A percentile compares a stretch with the other conserved stretches of the same genome.
These are phyloP conservation scores for Glomeris maerens DNA, from an alignment of 1,140 invertebrate genomes.

Conservation along the genomic window DNA sequence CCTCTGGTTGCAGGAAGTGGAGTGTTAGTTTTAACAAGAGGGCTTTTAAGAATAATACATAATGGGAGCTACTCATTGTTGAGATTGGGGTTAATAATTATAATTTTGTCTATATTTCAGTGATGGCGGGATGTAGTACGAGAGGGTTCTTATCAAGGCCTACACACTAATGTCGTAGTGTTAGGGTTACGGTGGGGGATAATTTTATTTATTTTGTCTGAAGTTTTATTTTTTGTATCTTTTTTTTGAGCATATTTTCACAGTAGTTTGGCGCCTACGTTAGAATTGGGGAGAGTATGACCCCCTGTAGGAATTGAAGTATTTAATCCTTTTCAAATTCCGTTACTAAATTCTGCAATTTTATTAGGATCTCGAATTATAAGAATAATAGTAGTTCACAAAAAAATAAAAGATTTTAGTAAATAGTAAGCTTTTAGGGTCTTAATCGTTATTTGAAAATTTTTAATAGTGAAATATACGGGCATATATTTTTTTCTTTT, in stretches of 20 bases:
- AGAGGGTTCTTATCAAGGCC: conserved; percentile 35
- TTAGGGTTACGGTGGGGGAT: conserved; percentile 40
- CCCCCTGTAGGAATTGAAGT: conserved; percentile 38
- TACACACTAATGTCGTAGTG: conserved; percentile 27
- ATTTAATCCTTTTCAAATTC: conserved; percentile 46
- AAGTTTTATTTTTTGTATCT: conserved; percentile 44
- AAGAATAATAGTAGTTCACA: conserved; percentile 41
- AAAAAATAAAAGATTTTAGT: conserved; percentile 37
- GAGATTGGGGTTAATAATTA: conserved; percentile 31
- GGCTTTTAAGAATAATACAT: not conserved
- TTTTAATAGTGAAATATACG: no score
- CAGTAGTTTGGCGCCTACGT: conserved; percentile 39
- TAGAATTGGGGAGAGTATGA: conserved; percentile 44
- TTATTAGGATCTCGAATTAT: conserved; percentile 39
- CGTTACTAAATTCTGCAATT: conserved; percentile 46
- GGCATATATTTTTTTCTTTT: conserved; percentile 37
- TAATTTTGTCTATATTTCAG: conserved; percentile 37
- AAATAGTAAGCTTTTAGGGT: conserved; percentile 31
- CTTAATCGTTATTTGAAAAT: conserved; percentile 36
- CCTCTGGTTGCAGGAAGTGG: conserved; percentile 1
- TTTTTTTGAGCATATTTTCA: conserved; percentile 52
- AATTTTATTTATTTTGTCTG: conserved; percentile 47
- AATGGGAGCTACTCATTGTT: conserved; percentile 22
- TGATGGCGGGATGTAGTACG: conserved; percentile 42
- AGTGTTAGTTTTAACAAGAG: not conserved